phyloP scores from a whole-genome alignment of 2,888 invertebrate genomes.

The Drosophila meridiana region DNA sequence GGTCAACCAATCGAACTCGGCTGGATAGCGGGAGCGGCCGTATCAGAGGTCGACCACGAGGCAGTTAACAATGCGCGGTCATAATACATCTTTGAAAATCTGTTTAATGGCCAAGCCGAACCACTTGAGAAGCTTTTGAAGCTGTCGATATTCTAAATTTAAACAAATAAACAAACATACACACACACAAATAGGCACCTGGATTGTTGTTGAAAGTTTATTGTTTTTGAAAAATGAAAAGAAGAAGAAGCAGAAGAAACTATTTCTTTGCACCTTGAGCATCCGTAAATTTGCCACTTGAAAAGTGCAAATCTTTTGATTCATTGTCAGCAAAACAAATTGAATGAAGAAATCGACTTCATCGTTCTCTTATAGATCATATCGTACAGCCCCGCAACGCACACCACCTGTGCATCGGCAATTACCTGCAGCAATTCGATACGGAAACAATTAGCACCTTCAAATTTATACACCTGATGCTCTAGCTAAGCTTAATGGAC shows the following conservation, averaged over 20 bases:
- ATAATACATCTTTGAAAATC: slow-evolving; percentile 76
- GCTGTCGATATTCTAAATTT: slow-evolving; percentile 78
- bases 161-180: slow-evolving; percentile 76
- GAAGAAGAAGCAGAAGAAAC: slow-evolving; percentile 38
- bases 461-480: slow-evolving; percentile 10
- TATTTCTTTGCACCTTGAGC: slow-evolving; percentile 55
- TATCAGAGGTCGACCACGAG: neutral
- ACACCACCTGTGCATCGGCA: slow-evolving; percentile 13
- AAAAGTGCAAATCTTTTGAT: slow-evolving; percentile 54
- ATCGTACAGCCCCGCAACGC: neutral
- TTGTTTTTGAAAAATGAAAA: slow-evolving; percentile 75
- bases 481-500: neutral
- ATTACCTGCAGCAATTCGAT: slow-evolving; percentile 7
- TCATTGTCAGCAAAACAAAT: slow-evolving; percentile 23
- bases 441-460: slow-evolving; percentile 14
- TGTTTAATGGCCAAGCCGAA: slow-evolving; percentile 67
- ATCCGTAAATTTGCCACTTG: slow-evolving; percentile 64
- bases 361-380: slow-evolving; percentile 5
- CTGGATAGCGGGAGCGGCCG: neutral
- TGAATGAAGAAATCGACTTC: slow-evolving; percentile 28
- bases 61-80: slow-evolving; percentile 59
- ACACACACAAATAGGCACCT: slow-evolving; percentile 10
- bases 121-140: slow-evolving; percentile 78
- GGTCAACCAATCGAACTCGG: slow-evolving; percentile 57
- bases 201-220: slow-evolving; percentile 69